phyloP scores from a whole-genome alignment of 2,113 vertebrate species.

The Nothocercus nigrocapillus region DNA sequence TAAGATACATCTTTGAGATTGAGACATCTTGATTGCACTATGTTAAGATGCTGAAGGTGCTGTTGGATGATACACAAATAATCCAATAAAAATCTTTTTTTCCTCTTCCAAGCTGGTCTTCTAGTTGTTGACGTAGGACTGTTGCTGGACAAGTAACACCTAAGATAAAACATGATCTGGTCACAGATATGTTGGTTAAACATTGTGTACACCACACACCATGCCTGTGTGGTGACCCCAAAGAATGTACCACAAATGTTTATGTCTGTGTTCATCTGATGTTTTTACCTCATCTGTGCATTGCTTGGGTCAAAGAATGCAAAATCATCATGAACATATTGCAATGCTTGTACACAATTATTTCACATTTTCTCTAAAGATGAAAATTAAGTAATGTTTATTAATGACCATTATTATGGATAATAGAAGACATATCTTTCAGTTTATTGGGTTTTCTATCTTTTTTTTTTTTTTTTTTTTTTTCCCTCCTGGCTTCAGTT shows the following conservation, averaged over 20 bases:
- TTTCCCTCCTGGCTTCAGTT: background rate
- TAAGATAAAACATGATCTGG: background rate
- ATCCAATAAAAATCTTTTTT: background rate
- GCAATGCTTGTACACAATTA: background rate
- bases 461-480: background rate
- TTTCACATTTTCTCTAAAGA: background rate
- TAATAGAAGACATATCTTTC: fast-evolving
- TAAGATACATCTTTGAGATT: background rate
- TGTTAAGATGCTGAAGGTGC: background rate
- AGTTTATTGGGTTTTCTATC: background rate
- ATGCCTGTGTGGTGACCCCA: background rate
- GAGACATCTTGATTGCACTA: background rate
- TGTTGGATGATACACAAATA: background rate
- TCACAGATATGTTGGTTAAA: background rate
- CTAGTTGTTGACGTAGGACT: background rate
- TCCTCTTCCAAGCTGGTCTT: background rate
- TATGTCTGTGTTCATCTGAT: background rate
- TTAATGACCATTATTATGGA: background rate
- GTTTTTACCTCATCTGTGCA: background rate
- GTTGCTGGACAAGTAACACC: background rate
- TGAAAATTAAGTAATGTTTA: background rate
- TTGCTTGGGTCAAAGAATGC: background rate
- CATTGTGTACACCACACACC: too few species aligned
- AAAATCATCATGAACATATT: background rate
- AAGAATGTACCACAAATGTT: background rate